Evolutionary conservation across 2,797 vertebrate species (phyloP), one percentile per base, ranked within the genome.

Genomic region (Oreochromis mossambicus): DNA sequence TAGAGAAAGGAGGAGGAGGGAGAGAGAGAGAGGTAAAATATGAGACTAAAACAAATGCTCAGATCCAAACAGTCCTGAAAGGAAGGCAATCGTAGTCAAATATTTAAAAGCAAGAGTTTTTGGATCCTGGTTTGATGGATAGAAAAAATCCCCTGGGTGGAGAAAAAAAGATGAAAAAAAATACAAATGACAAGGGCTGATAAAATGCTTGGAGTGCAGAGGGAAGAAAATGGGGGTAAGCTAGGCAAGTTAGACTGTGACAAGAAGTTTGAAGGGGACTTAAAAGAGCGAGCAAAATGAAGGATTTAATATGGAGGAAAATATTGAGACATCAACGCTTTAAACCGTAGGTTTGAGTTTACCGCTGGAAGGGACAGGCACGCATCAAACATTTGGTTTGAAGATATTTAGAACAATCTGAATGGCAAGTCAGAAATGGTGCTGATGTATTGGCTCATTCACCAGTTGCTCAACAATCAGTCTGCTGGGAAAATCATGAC

Each of bases 181-280:
- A 46, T 46, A 82, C 77, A 84, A 83, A 87, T 87, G 89, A 90
- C 78, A 80, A 86, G 83, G 21, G 76, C 56, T 88, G 87, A 88
- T 91, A 84, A 84, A 83, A 89, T 88, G 85, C 86, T 90, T 54
- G 43, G 70, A 83, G 81, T 75, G 83, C 43, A 85, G 46, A 80
- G 70, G 66, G 58, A 75, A 76, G 34, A 21, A 78, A 85, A 70
- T 6, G 41, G 51, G 68, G 15, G 6, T 3, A 79, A 75, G 24
- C 66, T 68, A 38, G 3, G 80, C 34, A 55, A 84, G 80, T 73
- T 34, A 87, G 83, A 88, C 61, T 70, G 68, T 92, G 86, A 90
- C 87, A 85, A 86, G 88, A 85, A 81, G 81, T 89, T 86, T 91
- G 84, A 93, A 56, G 63, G 78, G 29, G 76, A 87, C 83, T 90